These are phyloP conservation scores for Notolabrus celidotus DNA, from an alignment of 2,797 vertebrate species.

Conservation along the genomic window DNA sequence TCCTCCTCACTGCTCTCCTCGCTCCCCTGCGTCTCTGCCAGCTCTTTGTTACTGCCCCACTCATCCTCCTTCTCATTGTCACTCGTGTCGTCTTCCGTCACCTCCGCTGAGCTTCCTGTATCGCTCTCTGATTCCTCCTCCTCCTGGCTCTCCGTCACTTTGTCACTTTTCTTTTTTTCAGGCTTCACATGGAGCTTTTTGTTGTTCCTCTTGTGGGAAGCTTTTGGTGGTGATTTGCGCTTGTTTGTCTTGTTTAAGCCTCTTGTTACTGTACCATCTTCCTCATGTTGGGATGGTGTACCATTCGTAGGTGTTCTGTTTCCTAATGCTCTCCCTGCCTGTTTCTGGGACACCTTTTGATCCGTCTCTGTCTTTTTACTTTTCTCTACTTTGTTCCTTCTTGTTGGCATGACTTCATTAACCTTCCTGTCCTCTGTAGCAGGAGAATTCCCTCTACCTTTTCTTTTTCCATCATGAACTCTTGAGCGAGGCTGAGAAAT, in stretches of 20 bases:
- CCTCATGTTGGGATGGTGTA: conserved; percentile 25
- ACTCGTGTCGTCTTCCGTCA: conserved; percentile 55
- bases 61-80: conserved; percentile 69
- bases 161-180: conserved; percentile 39
- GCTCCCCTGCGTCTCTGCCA: conserved; percentile 59
- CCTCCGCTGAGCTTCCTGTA: conserved; percentile 67
- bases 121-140: conserved; percentile 67
- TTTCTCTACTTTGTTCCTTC: conserved; percentile 28
- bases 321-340: conserved; percentile 34
- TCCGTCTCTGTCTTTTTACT: conserved; percentile 28
- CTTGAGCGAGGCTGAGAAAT: conserved; percentile 8
- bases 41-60: conserved; percentile 49
- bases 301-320: conserved; percentile 42
- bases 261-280: conserved; percentile 9
- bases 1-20: conserved; percentile 69
- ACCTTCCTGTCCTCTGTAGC: conserved; percentile 22
- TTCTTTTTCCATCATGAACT: conserved; percentile 37
- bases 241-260: conserved; percentile 44
- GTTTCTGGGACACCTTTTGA: conserved; percentile 34
- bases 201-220: conserved; percentile 20
- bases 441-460: conserved; percentile 17
- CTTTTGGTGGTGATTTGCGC: conserved; percentile 40
- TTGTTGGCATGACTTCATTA: conserved; percentile 28
- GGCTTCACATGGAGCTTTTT: conserved; percentile 32
- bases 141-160: conserved; percentile 50